Evolutionary conservation across 35 echinoderm and acorn worm genomes (phyloP), one percentile per base, ranked within the genome.

Genomic region (Anneissia japonica): DNA sequence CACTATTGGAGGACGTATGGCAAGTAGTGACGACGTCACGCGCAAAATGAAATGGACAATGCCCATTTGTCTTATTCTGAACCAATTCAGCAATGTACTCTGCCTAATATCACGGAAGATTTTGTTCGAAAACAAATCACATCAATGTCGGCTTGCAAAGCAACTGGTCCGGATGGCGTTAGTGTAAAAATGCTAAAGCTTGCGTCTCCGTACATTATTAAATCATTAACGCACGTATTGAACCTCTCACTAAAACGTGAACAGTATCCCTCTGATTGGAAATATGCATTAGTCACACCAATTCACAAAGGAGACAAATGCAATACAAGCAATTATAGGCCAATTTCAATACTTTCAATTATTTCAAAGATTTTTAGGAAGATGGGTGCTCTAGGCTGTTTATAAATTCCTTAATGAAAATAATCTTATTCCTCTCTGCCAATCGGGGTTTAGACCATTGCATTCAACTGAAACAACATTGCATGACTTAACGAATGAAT

Each of bases 291-390:
- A 34, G 26, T 79, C 17, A 35, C 33, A 30, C 77, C 77, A 79
- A 35, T 79, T 21, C 35, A 79, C 35, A 79, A 79, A 36, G 35
- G 77, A 79, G 16, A 31, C 31, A 38, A 74, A 74, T 12, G 36
- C 23, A 14, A 16, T 4, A 0, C 64, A n/a, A 73, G 34, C 74
- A 85, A 85, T 46, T 85, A 85, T 34, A n/a, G 51, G 56, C 83
- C 51, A 33, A 85, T 85, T 30, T 85, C 83, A 46, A 85, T 85
- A 35, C 83, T 85, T 32, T 46, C 83, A 33, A 85, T 73, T 85
- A 33, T 85, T 26, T 56, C 39, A 13, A 74, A 85, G 56, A 85
- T 85, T n/a, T 74, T 4, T 85, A 0, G 83, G 74, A 73, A 85
- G 46, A 31, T 51, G 32, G 56, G 83, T 85, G 5, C 23, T 74